Evolutionary conservation across 2,888 invertebrate species (phyloP).

Genomic region (Napeogenes sylphis): DNA sequence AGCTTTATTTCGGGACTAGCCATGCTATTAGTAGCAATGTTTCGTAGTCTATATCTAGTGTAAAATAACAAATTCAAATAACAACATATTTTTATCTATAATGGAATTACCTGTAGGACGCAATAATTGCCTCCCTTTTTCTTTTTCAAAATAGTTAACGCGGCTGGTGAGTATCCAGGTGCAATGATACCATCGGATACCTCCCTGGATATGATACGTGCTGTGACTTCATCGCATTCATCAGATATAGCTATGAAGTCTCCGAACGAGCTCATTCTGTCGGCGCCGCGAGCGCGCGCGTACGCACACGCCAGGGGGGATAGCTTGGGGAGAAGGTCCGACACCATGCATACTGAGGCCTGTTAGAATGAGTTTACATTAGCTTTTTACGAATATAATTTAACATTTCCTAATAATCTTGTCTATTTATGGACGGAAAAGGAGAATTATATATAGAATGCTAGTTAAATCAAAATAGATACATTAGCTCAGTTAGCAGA

Average conservation of each 20-base stretch:
- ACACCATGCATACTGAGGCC: conserved; percentile 95
- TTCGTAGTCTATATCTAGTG: no score
- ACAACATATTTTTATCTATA: no score
- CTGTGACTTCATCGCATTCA: conserved; percentile 92
- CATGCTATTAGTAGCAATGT: no score
- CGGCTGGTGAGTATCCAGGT: conserved; percentile 91
- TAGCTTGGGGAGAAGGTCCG: conserved; percentile 85
- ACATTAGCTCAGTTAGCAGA: no score
- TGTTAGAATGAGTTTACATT: conserved; percentile 48
- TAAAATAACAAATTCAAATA: no score
- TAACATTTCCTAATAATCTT: no score
- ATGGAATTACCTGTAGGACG: conserved; percentile 81
- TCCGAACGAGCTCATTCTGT: conserved; percentile 99
- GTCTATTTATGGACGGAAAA: no score
- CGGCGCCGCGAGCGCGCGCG: conserved; percentile 97
- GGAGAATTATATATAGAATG: no score
- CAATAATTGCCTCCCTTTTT: conserved; percentile 97
- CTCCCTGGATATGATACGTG: conserved; percentile 93
- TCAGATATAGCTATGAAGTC: conserved; percentile 98
- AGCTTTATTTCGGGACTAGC: no score
- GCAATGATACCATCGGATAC: conserved; percentile 99
- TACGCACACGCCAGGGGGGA: conserved; percentile 94
- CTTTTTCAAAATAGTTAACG: conserved; percentile 90
- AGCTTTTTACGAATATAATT: no score
- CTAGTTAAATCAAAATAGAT: no score